Conservation (phyloP, 2,113 vertebrate species). For the Ellobius talpinus region DNA sequence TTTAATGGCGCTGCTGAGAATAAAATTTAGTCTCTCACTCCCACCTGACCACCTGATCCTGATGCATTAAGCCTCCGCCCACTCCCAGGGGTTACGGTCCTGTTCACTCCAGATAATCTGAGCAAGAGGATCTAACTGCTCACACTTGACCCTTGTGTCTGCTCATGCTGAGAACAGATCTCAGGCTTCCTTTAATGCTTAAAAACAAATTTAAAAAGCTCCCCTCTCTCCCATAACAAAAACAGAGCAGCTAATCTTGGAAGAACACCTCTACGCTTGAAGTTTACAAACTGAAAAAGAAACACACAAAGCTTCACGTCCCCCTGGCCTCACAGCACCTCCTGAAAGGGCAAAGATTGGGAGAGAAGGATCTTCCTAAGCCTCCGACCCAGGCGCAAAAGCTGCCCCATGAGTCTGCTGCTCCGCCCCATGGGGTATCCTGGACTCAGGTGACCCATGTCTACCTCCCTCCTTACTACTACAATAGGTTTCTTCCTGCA, state of each 20-base stretch:
- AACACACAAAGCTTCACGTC: neutral
- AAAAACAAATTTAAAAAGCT: slow-evolving; percentile 10
- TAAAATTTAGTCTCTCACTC: neutral
- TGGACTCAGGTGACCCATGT: neutral
- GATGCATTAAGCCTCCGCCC: neutral
- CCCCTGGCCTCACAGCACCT: neutral
- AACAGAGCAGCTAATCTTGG: neutral
- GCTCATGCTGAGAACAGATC: neutral
- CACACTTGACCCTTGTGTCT: neutral
- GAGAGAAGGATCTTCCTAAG: neutral
- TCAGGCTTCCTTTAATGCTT: neutral
- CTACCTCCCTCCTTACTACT: neutral
- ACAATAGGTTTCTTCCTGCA: neutral
- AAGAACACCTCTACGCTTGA: neutral
- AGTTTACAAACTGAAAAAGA: no score
- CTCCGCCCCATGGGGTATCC: neutral
- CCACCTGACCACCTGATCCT: neutral
- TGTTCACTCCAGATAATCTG: neutral
- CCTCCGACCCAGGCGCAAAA: neutral
- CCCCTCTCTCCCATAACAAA: neutral
- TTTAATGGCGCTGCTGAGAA: neutral
- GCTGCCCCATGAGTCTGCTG: neutral
- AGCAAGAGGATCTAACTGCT: neutral
- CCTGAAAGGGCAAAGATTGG: neutral
- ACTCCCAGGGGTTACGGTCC: neutral